These are phyloP conservation scores for Thymallus thymallus DNA, from an alignment of 2,113 vertebrate species.

Conservation along the genomic window DNA sequence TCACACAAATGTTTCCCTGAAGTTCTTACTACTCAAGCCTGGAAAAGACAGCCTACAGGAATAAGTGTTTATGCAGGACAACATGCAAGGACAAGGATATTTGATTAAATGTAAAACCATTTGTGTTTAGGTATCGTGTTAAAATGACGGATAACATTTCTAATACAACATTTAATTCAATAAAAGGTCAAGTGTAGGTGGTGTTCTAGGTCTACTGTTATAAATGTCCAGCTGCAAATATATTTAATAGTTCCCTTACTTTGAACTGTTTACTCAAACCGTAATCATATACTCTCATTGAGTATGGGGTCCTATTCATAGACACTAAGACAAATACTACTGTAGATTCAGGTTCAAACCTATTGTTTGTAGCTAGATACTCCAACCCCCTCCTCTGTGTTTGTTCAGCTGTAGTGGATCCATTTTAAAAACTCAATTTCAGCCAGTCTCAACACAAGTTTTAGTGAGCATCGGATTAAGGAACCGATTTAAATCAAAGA, in stretches of 20 bases:
- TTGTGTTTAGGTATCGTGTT: too few species aligned
- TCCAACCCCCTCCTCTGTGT: slow-evolving; percentile 12
- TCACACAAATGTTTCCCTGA: neutral
- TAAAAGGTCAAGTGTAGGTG: too few species aligned
- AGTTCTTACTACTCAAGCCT: neutral
- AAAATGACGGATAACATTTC: too few species aligned
- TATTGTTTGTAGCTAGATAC: slow-evolving; percentile 25
- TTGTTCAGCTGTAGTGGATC: slow-evolving; percentile 34
- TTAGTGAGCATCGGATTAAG: slow-evolving; percentile 15
- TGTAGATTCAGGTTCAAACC: neutral
- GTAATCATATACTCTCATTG: slow-evolving; percentile 48
- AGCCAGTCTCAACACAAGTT: slow-evolving; percentile 4
- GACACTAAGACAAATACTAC: neutral
- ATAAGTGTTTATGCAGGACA: neutral
- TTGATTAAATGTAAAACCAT: too few species aligned
- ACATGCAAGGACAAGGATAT: too few species aligned
- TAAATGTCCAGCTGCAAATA: neutral
- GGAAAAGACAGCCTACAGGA: neutral
- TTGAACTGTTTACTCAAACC: slow-evolving; percentile 20
- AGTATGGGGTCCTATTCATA: neutral
- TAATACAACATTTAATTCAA: too few species aligned
- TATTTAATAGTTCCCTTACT: neutral
- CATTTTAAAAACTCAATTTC: slow-evolving; percentile 10
- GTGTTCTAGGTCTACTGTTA: too few species aligned
- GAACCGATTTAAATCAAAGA: slow-evolving; percentile 14